These are phyloP conservation scores for Ondatra zibethicus DNA, from an alignment of 2,113 vertebrate species.

Conservation along the genomic window DNA sequence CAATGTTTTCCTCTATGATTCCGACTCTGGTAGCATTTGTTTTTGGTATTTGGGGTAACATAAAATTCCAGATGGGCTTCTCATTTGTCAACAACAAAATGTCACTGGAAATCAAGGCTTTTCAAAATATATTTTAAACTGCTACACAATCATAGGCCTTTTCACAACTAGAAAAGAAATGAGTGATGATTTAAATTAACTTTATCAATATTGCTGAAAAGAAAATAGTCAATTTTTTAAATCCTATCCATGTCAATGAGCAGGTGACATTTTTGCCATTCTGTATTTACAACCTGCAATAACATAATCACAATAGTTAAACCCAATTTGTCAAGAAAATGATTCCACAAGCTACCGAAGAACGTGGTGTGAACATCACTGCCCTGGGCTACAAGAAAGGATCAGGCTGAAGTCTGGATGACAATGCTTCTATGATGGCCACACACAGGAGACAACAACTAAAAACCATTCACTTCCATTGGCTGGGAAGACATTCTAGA, in stretches of 20 bases:
- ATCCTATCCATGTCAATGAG: conserved; percentile 58
- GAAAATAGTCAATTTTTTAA: conserved; percentile 54
- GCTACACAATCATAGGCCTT: conserved; percentile 31
- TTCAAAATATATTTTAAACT: conserved; percentile 51
- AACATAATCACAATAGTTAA: conserved; percentile 65
- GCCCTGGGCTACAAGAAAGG: conserved; percentile 70
- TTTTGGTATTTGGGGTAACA: conserved; percentile 39
- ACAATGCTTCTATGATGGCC: conserved; percentile 66
- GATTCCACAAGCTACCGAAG: conserved; percentile 64
- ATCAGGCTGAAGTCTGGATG: conserved; percentile 47
- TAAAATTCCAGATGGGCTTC: conserved; percentile 34
- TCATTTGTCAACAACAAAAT: conserved; percentile 58
- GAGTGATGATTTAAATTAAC: conserved; percentile 45
- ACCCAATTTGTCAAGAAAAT: conserved; percentile 67
- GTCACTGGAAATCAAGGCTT: conserved; percentile 58
- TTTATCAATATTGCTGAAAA: conserved; percentile 61
- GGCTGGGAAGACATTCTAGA: conserved; percentile 50
- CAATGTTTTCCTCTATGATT: conserved; percentile 37
- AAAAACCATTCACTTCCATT: not conserved
- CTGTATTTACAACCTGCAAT: conserved; percentile 65
- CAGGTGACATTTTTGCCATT: conserved; percentile 46
- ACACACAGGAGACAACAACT: conserved; percentile 63
- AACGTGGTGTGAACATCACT: conserved; percentile 54
- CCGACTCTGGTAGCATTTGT: conserved; percentile 16
- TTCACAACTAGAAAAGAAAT: conserved; percentile 13